These are phyloP conservation scores for Triops cancriformis DNA, from an alignment of 1,140 invertebrate species.

Conservation along the genomic window DNA sequence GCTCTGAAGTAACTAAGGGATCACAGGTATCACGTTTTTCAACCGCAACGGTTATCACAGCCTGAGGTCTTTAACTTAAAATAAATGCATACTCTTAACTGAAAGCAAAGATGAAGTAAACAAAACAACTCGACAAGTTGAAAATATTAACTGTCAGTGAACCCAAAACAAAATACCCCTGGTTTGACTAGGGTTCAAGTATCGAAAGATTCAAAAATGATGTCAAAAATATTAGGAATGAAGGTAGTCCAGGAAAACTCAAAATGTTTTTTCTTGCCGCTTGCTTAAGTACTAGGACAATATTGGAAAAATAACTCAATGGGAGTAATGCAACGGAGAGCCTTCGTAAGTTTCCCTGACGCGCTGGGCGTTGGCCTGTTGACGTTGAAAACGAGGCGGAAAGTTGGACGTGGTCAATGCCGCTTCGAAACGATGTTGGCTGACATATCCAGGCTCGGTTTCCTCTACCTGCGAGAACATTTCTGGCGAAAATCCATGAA, in stretches of 20 bases:
- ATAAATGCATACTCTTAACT: neutral
- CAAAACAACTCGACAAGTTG: neutral
- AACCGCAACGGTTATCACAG: neutral
- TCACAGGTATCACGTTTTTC: neutral
- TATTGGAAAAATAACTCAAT: neutral
- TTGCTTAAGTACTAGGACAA: neutral
- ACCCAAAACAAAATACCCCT: neutral
- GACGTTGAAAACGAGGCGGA: neutral
- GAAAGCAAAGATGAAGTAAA: neutral
- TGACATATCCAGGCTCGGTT: neutral
- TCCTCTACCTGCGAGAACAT: neutral
- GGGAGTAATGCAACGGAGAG: neutral
- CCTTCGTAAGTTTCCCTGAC: neutral
- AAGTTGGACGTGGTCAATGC: neutral
- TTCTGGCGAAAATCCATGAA: neutral
- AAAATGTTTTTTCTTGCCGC: neutral
- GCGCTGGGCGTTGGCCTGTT: neutral
- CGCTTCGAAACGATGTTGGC: neutral
- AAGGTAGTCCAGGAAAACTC: neutral
- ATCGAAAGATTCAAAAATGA: neutral
- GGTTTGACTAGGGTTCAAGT: neutral
- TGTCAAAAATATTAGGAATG: neutral
- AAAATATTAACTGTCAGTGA: neutral
- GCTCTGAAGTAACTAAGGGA: neutral
- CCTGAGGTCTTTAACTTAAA: neutral